Base-by-base conservation (phyloP, 2,113 vertebrate species). In the Pelusios castaneus region DNA sequence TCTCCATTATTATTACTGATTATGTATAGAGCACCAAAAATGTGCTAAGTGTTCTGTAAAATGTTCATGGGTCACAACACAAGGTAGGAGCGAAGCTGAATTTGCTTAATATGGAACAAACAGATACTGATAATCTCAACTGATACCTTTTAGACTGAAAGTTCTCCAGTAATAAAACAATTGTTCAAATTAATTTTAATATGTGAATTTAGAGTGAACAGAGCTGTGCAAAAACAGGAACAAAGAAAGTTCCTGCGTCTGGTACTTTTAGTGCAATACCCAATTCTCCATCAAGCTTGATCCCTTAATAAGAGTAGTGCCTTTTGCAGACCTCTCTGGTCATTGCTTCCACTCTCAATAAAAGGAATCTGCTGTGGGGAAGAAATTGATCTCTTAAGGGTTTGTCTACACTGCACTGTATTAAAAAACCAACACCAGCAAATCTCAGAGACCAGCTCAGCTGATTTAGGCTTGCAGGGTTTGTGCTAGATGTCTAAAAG, bases 11-110 rank as follows among this genome's bases (percentile, higher is more conserved):
- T 75, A 43, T 75, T 75, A 43, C 38, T 6, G 10, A 24, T 52
- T 86, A 93, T 34, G 81, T 79, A 85, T 56, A 91, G 81, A 88
- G 58, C 34, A 84, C 51, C 78, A 41, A 41, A 25, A 83, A 8
- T 58, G 27, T 60, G 27, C 27, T 87, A 19, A 49, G 4, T 24
- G 10, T n/a, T 73, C 75, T 51, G 31, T n/a, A 60, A 47, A 19
- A 70, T 60, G 24, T 51, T 38, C 19, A n/a, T 3, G 75, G 27
- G 45, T 70, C 27, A 51, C 49, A 21, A 55, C 38, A 78, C 54
- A 79, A 80, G 85, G 85, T 7, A 16, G 67, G 21, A 31, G 87
- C 22, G 82, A 95, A 67, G 4, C 43, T 89, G 10, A 47, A 82
- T 89, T 91, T 29, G 60, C 25, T 51, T 86, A 80, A 82, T 34